Base-by-base conservation (phyloP, 2,113 vertebrate genomes). In the Onychorhynchus coronatus region DNA sequence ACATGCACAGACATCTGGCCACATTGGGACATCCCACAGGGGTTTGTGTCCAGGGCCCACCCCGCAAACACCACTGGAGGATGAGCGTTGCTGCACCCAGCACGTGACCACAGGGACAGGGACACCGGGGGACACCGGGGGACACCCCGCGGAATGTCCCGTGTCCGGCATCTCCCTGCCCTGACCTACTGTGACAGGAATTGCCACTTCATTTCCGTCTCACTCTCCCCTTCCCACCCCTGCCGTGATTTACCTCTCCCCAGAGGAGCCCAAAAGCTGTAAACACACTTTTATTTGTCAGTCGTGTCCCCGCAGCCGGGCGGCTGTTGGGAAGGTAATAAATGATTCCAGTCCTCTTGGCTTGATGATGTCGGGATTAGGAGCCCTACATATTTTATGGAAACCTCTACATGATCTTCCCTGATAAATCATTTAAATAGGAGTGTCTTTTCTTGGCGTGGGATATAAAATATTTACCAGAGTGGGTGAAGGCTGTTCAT, bases 311-410 rank as follows among this genome's bases (percentile, higher is more conserved):
- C n/a, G 71, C 92, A 78, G 89, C 92, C 67, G 79, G 58, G 44
- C 63, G 78, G 83, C 94, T 95, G 94, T 87, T 84, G 50, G 66
- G 65, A 81, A 87, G 89, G 96, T 97, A 96, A 97, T 97, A 93
- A 92, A 97, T 89, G 92, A 90, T 95, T 87, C 58, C 72, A 59
- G 94, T 90, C 95, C 95, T 94, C 92, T 91, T 93, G 77, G 93
- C 96, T 85, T 94, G 92, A 95, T 91, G 95, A 97, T 96, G 94
- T 96, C 95, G 93, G 96, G 93, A 96, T 97, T 97, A 97, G 96
- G 92, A 95, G 91, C 95, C 97, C 93, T 97, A 96, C 96, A 96
- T 97, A 97, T 97, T 97, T 97, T 95, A 97, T 97, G 77, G 93
- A 74, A 97, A 91, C 95, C 95, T 95, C 97, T 91, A 81, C 94